Percentiles rank a stretch among this genome's conserved stretches.
These are phyloP conservation scores for Clarias laeviceps DNA, from an alignment of 2,797 vertebrate genomes.

Conservation along the genomic window DNA sequence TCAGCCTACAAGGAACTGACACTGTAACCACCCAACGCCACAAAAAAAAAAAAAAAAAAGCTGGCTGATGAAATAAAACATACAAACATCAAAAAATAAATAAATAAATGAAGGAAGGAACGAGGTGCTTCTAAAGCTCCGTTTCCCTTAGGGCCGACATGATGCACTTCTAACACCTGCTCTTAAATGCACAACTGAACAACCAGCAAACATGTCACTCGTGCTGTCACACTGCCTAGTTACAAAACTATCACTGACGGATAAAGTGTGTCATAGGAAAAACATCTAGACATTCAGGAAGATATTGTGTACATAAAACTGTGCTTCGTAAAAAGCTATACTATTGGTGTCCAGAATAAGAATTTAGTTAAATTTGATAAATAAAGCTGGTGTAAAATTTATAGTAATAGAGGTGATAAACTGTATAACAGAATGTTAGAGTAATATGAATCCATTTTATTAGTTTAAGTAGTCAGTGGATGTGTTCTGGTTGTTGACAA, in stretches of 20 bases:
- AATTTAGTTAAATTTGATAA: background rate
- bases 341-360: background rate
- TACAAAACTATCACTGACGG: conserved; percentile 54
- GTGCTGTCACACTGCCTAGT: conserved; percentile 54
- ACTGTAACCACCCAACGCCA: conserved; percentile 37
- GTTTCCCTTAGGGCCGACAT: conserved; percentile 57
- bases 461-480: background rate
- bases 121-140: conserved; percentile 53
- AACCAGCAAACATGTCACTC: conserved; percentile 55
- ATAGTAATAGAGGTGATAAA: background rate
- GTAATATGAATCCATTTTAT: background rate
- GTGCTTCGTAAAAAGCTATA: background rate
- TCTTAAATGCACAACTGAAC: conserved; percentile 58
- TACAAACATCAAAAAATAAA: conserved; percentile 17
- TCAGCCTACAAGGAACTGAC: conserved; percentile 39
- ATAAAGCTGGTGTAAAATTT: background rate
- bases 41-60: background rate
- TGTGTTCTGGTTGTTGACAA: background rate
- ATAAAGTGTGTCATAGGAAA: conserved; percentile 23
- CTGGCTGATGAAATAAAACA: conserved; percentile 62
- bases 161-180: conserved; percentile 65
- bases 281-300: background rate
- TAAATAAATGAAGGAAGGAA: conserved; percentile 53
- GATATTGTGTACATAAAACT: background rate
- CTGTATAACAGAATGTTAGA: background rate